Evolutionary conservation across 2,888 invertebrate genomes (phyloP), one percentile per base, ranked within the genome.

Genomic region (Eumacrocentrus americanus): DNA sequence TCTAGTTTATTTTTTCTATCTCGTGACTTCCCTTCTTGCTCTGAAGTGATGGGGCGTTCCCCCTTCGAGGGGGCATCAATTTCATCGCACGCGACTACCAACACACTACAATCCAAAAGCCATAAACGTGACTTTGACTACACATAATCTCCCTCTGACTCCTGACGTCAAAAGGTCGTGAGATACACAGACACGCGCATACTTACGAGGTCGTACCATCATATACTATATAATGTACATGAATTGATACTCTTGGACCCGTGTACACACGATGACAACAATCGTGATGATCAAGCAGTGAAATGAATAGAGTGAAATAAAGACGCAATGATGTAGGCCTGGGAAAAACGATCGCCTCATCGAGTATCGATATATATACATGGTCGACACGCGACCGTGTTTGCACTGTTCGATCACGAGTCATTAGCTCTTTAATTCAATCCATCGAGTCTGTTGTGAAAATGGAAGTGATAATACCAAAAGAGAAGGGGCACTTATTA

Each of bases 371-470:
- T n/a, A n/a, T n/a, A n/a, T 11, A 20, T 25, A 22, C n/a, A 25
- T 47, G 48, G 22, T 25, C 61, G 75, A 55, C 75, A 76, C 75
- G 71, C 68, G 75, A 68, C 70, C 42, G 16, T 75, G 74, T 76
- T 76, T 76, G 70, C 70, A 50, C 67, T 62, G 62, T 66, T 64
- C 54, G 63, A 70, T 74, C 63, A 72, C 73, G 72, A 73, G 65
- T 71, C 75, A 71, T 76, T 76, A 70, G 68, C 59, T 66, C 66
- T 64, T 66, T 63, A 69, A 70, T 67, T 65, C 69, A 58, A 64
- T 66, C 66, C 46, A 63, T 61, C 65, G 55, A 62, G n/a, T n/a
- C 53, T 57, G 11, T n/a, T 16, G 18, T 37, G n/a, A 12, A 14
- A 29, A 37, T 51, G 54, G 20, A 34, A 12, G 29, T 14, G 2